phyloP scores from a whole-genome alignment of 2,113 vertebrate genomes.

The Neolamprologus variostigma region DNA sequence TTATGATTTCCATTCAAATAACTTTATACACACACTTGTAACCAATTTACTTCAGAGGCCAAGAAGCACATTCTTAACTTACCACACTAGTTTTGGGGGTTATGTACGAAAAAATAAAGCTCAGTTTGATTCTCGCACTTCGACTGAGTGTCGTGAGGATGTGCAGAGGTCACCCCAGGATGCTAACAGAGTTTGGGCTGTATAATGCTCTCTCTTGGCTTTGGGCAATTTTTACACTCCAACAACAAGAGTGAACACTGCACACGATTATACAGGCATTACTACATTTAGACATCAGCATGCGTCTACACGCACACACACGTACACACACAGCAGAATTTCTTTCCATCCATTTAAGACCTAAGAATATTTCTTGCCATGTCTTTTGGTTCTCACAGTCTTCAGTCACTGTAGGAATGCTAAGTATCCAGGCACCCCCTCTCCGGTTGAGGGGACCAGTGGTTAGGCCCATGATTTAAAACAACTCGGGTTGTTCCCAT shows the following conservation, averaged over 20 bases:
- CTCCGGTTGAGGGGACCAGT: conserved; percentile 16
- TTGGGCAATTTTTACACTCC: neutral
- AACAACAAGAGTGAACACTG: neutral
- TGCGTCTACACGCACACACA: neutral
- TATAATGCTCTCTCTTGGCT: neutral
- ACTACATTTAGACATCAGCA: neutral
- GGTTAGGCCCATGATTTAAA: conserved; percentile 57
- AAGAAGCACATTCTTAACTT: neutral
- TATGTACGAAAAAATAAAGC: neutral
- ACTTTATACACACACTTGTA: neutral
- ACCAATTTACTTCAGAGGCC: neutral
- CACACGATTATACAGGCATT: neutral
- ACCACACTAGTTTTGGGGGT: neutral
- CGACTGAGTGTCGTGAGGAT: neutral
- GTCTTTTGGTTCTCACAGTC: conserved; percentile 63
- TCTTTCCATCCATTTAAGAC: conserved; percentile 15
- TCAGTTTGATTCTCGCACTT: neutral
- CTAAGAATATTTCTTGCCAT: conserved; percentile 32
- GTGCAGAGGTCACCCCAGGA: neutral
- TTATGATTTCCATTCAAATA: neutral
- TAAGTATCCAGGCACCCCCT: conserved; percentile 48
- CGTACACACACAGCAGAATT: neutral
- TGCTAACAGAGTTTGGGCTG: neutral
- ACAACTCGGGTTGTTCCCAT: conserved; percentile 54
- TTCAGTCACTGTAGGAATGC: conserved; percentile 54